Percentiles rank a stretch among this genome's conserved stretches.
Conservation (phyloP, 2,797 vertebrate species). For the Benthosema pterotum region DNA sequence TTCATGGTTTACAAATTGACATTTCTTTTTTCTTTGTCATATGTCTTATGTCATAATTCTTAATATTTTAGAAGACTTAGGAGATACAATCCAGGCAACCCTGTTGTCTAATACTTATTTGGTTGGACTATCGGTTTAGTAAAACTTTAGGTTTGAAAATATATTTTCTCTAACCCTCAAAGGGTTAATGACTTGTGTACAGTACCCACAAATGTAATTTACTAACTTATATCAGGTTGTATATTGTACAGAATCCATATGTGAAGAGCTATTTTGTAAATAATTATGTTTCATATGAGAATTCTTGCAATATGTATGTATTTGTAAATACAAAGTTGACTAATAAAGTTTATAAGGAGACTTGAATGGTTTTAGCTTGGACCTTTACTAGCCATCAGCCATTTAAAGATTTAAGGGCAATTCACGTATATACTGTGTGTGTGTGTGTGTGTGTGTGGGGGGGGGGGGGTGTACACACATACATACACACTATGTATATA, state of each 20-base stretch:
- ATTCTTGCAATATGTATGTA: slow-evolving; percentile 81
- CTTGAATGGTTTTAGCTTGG: slow-evolving; percentile 47
- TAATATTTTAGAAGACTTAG: slow-evolving; percentile 28
- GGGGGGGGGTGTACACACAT: too few species aligned
- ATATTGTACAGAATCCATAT: slow-evolving; percentile 69
- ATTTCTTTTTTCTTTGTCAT: slow-evolving; percentile 7
- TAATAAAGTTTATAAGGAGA: slow-evolving; percentile 84
- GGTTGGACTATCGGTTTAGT: slow-evolving; percentile 40
- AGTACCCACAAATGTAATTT: slow-evolving; percentile 72
- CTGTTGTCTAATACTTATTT: slow-evolving; percentile 34
- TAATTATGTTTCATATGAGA: slow-evolving; percentile 81
- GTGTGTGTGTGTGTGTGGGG: too few species aligned
- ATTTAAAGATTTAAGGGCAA: too few species aligned
- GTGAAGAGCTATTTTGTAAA: slow-evolving; percentile 77
- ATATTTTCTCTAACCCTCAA: slow-evolving; percentile 44
- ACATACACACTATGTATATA: too few species aligned
- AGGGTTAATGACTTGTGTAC: slow-evolving; percentile 60
- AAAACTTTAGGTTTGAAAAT: slow-evolving; percentile 50
- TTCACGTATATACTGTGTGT: too few species aligned
- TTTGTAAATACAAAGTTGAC: slow-evolving; percentile 83
- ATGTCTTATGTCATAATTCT: slow-evolving; percentile 37
- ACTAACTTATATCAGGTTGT: slow-evolving; percentile 79
- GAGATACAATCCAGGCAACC: slow-evolving; percentile 9
- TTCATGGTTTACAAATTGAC: slow-evolving; percentile 49
- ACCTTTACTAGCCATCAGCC: slow-evolving; percentile 4